Conservation (phyloP, 2,888 invertebrate genomes). For the Hipparchia sbordonii region DNA sequence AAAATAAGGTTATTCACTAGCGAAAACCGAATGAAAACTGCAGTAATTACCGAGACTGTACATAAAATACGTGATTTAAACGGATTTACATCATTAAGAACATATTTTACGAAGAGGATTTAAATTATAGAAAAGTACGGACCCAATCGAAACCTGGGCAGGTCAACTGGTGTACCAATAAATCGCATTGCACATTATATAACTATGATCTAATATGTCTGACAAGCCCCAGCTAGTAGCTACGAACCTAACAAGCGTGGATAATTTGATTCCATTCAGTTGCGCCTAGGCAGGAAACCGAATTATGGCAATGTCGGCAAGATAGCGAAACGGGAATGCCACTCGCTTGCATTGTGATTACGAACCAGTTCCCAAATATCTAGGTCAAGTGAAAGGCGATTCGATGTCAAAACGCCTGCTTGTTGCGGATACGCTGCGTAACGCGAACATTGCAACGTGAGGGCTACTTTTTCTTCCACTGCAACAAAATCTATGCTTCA, state of each 20-base stretch:
- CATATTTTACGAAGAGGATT: too few relatives aligned
- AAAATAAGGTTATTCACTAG: too few relatives aligned
- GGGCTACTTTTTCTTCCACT: slow-evolving; percentile 29
- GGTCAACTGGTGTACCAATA: too few relatives aligned
- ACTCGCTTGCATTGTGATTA: slow-evolving; percentile 68
- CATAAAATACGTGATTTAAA: too few relatives aligned
- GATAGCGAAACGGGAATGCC: slow-evolving; percentile 48
- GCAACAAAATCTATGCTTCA: slow-evolving; percentile 14
- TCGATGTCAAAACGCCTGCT: slow-evolving; percentile 65
- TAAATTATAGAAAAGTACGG: too few relatives aligned
- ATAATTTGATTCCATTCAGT: slow-evolving; percentile 33
- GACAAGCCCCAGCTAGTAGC: neutral
- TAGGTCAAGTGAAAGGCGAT: slow-evolving; percentile 81
- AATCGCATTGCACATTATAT: neutral
- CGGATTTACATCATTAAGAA: too few relatives aligned
- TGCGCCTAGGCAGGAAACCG: slow-evolving; percentile 45
- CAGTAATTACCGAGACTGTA: too few relatives aligned
- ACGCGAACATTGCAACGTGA: slow-evolving; percentile 32
- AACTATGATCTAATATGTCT: slow-evolving; percentile 2
- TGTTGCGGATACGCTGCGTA: slow-evolving; percentile 56
- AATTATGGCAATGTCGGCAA: slow-evolving; percentile 48
- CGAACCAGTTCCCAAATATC: slow-evolving; percentile 80
- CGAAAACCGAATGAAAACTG: too few relatives aligned
- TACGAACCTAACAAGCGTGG: neutral
- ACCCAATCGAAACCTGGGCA: too few relatives aligned